Evolutionary conservation across 1,140 invertebrate genomes (phyloP).

Genomic region (Hormaphis cornu): DNA sequence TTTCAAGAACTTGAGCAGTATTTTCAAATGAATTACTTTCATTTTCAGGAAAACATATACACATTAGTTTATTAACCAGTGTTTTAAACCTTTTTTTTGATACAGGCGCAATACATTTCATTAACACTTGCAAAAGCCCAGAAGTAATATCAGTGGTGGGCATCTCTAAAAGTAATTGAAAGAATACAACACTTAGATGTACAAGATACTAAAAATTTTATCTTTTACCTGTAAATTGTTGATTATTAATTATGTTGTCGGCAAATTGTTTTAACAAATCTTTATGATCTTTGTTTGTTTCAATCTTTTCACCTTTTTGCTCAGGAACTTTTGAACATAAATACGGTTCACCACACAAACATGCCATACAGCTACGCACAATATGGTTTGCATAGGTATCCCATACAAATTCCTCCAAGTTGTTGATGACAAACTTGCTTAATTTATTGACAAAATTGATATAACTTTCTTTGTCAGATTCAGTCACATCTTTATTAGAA

Average conservation of each 20-base stretch:
- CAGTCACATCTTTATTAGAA: neutral
- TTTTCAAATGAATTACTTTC: neutral
- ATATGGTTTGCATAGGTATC: slow-evolving; percentile 72
- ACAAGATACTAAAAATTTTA: neutral
- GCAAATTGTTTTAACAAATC: slow-evolving; percentile 42
- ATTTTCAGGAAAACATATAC: neutral
- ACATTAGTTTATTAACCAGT: slow-evolving; percentile 15
- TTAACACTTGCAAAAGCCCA: slow-evolving; percentile 7
- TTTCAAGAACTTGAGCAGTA: neutral
- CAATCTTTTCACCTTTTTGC: neutral
- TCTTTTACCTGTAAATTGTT: neutral
- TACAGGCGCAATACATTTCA: neutral
- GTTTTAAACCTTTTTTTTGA: slow-evolving; percentile 19
- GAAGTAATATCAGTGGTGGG: slow-evolving; percentile 4
- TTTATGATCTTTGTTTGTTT: slow-evolving; percentile 15
- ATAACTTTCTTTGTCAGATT: neutral
- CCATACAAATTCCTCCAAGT: slow-evolving; percentile 73
- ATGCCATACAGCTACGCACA: slow-evolving; percentile 55
- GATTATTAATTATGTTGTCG: neutral
- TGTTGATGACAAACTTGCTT: slow-evolving; percentile 63
- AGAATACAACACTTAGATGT: neutral
- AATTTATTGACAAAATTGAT: slow-evolving; percentile 49
- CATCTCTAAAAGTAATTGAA: slow-evolving; percentile 9
- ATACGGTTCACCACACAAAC: slow-evolving; percentile 42
- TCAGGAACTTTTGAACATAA: neutral